phyloP scores from a whole-genome alignment of 2,888 invertebrate species.

The Acanthosepion lycidas region DNA sequence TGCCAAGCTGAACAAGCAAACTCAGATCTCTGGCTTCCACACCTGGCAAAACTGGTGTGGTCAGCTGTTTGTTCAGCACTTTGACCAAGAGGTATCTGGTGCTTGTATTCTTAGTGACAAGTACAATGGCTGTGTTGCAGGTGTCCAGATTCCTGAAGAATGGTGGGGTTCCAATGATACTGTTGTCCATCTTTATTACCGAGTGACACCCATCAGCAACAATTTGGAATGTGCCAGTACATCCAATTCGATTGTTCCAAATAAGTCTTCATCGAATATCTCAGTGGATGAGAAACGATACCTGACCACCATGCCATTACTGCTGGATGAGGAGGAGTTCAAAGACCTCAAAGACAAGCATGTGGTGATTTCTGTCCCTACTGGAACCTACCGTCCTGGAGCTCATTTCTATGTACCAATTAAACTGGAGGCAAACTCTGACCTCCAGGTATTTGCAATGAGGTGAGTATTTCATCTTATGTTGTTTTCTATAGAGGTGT shows the following conservation, averaged over 20 bases:
- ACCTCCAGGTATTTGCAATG: slow-evolving; percentile 85
- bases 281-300: slow-evolving; percentile 51
- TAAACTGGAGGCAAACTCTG: slow-evolving; percentile 79
- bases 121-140: slow-evolving; percentile 92
- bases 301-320: slow-evolving; percentile 59
- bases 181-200: slow-evolving; percentile 87
- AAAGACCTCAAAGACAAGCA: slow-evolving; percentile 89
- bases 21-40: slow-evolving; percentile 43
- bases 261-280: not conserved
- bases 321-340: slow-evolving; percentile 76
- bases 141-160: slow-evolving; percentile 88
- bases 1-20: slow-evolving; percentile 51
- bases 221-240: slow-evolving; percentile 69
- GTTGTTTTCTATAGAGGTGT: too few species aligned
- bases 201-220: slow-evolving; percentile 80
- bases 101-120: slow-evolving; percentile 92
- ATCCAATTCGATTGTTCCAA: slow-evolving; percentile 56
- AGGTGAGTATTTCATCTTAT: slow-evolving; percentile 79
- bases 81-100: slow-evolving; percentile 82
- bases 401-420: slow-evolving; percentile 93
- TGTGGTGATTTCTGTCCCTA: slow-evolving; percentile 88
- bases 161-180: slow-evolving; percentile 83
- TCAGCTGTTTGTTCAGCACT: slow-evolving; percentile 72
- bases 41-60: slow-evolving; percentile 63
- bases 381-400: slow-evolving; percentile 90